Evolutionary conservation across 2,888 invertebrate species (phyloP).

Genomic region (Polymixis flavicincta): DNA sequence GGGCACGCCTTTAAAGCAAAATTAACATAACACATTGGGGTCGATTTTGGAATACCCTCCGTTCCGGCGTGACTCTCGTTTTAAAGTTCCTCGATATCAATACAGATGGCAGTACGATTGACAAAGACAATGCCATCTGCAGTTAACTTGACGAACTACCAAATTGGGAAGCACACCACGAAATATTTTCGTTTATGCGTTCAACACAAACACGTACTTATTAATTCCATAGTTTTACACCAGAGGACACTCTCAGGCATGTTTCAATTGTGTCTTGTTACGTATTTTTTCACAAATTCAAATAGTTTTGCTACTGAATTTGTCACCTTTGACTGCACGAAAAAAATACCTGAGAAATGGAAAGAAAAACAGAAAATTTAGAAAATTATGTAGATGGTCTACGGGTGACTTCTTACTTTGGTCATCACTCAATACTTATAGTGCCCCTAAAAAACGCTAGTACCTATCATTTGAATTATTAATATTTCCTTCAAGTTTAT

Average conservation of each 20-base stretch:
- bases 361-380: no score
- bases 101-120: constrained; percentile 74
- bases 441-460: constrained; percentile 25
- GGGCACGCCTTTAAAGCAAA: constrained; percentile 77
- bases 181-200: constrained; percentile 23
- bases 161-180: constrained; percentile 25
- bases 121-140: constrained; percentile 71
- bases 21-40: constrained; percentile 57
- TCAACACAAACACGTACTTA: constrained; percentile 21
- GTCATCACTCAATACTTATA: constrained; percentile 24
- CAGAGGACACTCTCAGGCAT: constrained; percentile 56
- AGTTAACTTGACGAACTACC: constrained; percentile 34
- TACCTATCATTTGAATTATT: constrained; percentile 60
- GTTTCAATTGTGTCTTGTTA: neutral
- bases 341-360: neutral
- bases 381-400: neutral
- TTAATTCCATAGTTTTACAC: constrained; percentile 19
- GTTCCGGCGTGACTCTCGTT: constrained; percentile 2
- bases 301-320: neutral
- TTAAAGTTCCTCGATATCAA: constrained; percentile 58
- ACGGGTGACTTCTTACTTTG: neutral
- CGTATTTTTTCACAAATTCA: neutral
- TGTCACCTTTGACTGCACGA: neutral
- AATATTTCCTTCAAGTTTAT: constrained; percentile 58
- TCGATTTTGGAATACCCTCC: constrained; percentile 1